A percentile compares a stretch with the other conserved stretches of the same genome.
Evolutionary conservation across 2,113 vertebrate genomes (phyloP).

Genomic region (Oenanthe oenanthe): DNA sequence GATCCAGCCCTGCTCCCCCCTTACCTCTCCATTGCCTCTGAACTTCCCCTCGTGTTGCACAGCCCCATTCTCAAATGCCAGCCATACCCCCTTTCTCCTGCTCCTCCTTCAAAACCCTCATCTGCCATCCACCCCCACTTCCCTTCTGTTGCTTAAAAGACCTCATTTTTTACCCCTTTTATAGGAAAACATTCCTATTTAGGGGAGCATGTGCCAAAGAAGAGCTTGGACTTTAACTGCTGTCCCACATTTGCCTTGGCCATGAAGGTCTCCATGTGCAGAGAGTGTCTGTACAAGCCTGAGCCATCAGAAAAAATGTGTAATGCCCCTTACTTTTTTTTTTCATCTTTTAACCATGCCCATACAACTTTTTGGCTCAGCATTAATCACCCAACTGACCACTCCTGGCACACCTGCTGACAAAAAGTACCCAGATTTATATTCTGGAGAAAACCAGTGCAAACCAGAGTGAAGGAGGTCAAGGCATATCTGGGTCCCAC

Average conservation of each 20-base stretch:
- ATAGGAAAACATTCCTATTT: slow-evolving; percentile 3
- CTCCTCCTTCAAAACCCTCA: slow-evolving; percentile 31
- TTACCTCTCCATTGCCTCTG: neutral
- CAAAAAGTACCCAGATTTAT: neutral
- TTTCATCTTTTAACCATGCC: neutral
- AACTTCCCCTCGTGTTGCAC: neutral
- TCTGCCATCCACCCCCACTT: slow-evolving; percentile 34
- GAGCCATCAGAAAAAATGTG: neutral
- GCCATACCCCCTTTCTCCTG: neutral
- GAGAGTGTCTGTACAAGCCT: neutral
- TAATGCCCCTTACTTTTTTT: neutral
- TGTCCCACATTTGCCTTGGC: neutral
- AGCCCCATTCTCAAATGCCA: neutral
- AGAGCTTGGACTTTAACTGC: neutral
- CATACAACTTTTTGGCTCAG: neutral
- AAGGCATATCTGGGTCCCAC: neutral
- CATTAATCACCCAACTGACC: neutral
- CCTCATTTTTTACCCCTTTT: neutral
- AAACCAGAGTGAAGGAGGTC: neutral
- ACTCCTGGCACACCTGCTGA: neutral
- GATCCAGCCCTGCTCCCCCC: neutral
- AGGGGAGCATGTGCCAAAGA: neutral
- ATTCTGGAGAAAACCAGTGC: neutral
- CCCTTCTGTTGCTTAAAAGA: slow-evolving; percentile 41
- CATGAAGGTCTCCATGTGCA: neutral